Base-by-base conservation (phyloP, 2,888 invertebrate genomes). In the Troides aeacus region DNA sequence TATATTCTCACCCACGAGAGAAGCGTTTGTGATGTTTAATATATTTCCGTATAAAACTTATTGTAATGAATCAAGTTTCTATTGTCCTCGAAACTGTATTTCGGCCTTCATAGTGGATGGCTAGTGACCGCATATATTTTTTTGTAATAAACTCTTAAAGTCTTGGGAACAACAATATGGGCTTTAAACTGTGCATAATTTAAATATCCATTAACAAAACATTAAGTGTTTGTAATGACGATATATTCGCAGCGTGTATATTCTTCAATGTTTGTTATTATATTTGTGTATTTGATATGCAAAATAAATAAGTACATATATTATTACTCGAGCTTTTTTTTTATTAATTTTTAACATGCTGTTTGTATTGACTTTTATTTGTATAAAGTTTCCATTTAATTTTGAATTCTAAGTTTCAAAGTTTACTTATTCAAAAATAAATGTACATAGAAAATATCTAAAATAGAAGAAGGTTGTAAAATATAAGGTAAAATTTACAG, bases 271-370 rank as follows among this genome's bases (percentile, higher is more conserved):
- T 81, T 81, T 84, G 82, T 84, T 86, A 78, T 81, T 79, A 75
- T 78, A 83, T 80, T 78, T 86, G 82, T 84, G 82, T 86, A 84
- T 86, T 85, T 81, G 81, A 82, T 85, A 82, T 83, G 77, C 72
- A 84, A 86, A 84, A 84, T 85, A 86, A 87, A 81, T 69, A 80
- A 84, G 82, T 85, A 83, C 83, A 86, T 85, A 83, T 85, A 84
- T 78, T 79, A 78, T 74, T 75, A 75, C 77, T 74, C 78, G 23
- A 72, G 75, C 76, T 46, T 46, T 46, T 78, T 80, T 75, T 76
- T 73, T 76, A 30, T 68, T 42, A 50, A 63, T 64, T 42, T 56
- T 58, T 58, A 58, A 12, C 12, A 15, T 46, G 15, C 46, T 15
- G 15, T 46, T 10, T 15, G 4, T 46, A 12, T 46, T 46, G 15